Evolutionary conservation across 2,113 vertebrate species (phyloP), one percentile per base, ranked within the genome.

Genomic region (Aegotheles bennettii): DNA sequence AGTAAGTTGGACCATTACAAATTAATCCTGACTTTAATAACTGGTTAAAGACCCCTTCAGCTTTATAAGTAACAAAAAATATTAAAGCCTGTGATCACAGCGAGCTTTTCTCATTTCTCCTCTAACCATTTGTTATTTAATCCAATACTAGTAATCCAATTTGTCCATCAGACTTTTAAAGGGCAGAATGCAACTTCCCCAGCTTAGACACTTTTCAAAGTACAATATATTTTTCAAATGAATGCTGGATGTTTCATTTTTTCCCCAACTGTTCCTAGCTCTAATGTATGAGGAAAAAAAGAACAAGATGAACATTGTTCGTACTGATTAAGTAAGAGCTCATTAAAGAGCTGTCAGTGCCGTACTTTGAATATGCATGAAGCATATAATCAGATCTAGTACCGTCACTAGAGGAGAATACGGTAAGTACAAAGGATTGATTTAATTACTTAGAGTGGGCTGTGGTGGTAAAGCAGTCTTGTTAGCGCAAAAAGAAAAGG

Each of bases 101-200:
- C 97, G 96, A 98, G 98, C 98, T 98, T 98, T 98, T 99, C 98
- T 99, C 98, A 98, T 99, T 99, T 99, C 98, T 99, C 98, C 98
- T 99, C 98, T 98, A 98, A 97, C 98, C 98, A 98, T 98, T 99
- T 99, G 98, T 99, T 98, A 98, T 99, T 99, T 99, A 99, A 99
- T 99, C 99, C 99, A 99, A 99, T 99, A 98, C 98, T 98, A 98
- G 98, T 99, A 99, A 99, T 99, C 99, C 99, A 99, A 99, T 99
- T 99, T 99, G 99, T 99, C 98, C 98, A 99, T 99, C 98, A 97
- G 98, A 99, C 98, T 99, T 98, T 99, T 99, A 99, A 98, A 98
- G 98, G 98, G 97, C 98, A 98, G 98, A 98, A 98, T 98, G 97
- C 96, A 99, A 99, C 98, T 99, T 98, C 98, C 98, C 95, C 97